These are phyloP conservation scores for Microtus oregoni DNA, from an alignment of 2,113 vertebrate genomes.

Conservation along the genomic window DNA sequence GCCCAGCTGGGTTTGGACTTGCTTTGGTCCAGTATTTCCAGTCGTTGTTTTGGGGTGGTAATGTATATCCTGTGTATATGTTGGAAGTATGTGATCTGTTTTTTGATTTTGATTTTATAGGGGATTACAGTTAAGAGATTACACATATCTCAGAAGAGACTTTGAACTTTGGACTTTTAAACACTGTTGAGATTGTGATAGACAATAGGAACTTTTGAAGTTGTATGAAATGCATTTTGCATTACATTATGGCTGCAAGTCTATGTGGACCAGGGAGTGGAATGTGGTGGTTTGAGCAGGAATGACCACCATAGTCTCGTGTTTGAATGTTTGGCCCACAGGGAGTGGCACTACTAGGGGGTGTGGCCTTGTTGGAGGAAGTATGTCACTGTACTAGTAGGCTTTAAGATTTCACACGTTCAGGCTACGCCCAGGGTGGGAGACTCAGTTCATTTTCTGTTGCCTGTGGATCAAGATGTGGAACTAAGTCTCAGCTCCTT, in stretches of 20 bases:
- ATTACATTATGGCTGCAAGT: background rate
- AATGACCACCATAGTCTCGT: background rate
- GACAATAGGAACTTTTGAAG: background rate
- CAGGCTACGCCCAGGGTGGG: background rate
- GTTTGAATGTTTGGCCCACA: background rate
- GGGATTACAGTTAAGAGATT: background rate
- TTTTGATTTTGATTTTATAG: background rate
- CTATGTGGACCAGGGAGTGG: background rate
- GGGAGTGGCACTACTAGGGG: too few species aligned
- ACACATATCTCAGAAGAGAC: background rate
- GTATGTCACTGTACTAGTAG: background rate
- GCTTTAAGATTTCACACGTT: background rate
- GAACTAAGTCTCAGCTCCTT: too few species aligned
- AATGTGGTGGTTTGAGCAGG: background rate
- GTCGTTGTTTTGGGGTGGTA: background rate
- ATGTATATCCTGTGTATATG: background rate
- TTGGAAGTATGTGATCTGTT: background rate
- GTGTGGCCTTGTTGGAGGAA: background rate
- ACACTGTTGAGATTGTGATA: background rate
- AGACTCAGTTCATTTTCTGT: background rate
- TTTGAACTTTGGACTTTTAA: background rate
- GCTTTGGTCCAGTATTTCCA: background rate
- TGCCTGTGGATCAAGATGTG: background rate
- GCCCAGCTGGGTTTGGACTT: background rate
- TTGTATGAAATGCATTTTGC: background rate